Evolutionary conservation across 64 coral and sea anemone genomes (phyloP).

Genomic region (Orbicella faveolata): DNA sequence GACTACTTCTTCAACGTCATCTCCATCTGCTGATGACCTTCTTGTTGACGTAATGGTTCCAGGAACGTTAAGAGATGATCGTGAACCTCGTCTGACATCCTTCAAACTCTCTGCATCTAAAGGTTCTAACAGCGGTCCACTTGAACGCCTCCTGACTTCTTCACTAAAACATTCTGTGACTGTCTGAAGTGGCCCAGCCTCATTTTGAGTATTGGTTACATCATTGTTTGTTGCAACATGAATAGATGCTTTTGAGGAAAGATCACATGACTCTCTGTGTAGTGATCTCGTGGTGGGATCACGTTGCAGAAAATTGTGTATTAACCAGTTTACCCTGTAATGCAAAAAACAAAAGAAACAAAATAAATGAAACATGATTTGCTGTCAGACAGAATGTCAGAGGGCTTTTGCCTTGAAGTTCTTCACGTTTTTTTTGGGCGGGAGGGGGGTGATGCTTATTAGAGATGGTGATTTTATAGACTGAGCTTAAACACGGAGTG

Average conservation of each 20-base stretch:
- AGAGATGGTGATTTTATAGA: no score
- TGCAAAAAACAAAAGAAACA: not conserved
- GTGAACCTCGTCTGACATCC: not conserved
- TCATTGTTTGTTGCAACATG: slow-evolving; percentile 20
- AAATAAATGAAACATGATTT: not conserved
- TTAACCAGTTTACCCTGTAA: slow-evolving; percentile 82
- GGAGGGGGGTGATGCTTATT: no score
- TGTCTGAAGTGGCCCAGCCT: not conserved
- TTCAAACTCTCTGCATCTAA: not conserved
- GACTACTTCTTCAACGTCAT: not conserved
- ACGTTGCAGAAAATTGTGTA: slow-evolving; percentile 87
- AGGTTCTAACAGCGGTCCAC: slow-evolving; percentile 2
- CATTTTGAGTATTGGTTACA: not conserved
- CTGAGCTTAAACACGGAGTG: no score
- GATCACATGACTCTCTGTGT: slow-evolving; percentile 2
- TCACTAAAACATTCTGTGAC: slow-evolving; percentile 9
- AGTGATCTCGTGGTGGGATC: slow-evolving; percentile 71
- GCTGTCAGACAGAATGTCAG: not conserved
- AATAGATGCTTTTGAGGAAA: slow-evolving; percentile 70
- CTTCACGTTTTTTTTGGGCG: no score
- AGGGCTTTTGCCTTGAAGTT: not conserved
- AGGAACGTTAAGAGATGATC: not conserved
- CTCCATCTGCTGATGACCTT: not conserved
- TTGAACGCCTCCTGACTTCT: not conserved
- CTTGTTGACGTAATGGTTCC: not conserved